A percentile compares a stretch with the other conserved stretches of the same genome.
phyloP scores from a whole-genome alignment of 1,140 invertebrate genomes.

The Zaprionus davidi region DNA sequence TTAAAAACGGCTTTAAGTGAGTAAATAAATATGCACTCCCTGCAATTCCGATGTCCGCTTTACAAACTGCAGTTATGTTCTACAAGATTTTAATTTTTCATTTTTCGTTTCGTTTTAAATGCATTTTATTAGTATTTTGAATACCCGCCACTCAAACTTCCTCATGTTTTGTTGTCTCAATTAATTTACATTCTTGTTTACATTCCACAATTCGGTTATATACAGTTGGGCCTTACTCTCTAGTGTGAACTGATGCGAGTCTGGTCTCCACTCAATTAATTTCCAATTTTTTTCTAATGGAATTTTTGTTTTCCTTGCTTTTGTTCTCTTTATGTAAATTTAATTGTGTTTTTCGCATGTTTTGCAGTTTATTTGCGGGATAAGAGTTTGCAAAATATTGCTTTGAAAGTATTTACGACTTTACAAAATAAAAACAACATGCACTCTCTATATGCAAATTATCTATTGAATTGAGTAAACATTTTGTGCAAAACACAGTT shows the following conservation, averaged over 20 bases:
- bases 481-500: background rate
- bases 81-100: slow-evolving; percentile 16
- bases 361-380: background rate
- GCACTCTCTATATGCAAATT: slow-evolving; percentile 1
- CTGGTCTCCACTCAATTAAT: slow-evolving; percentile 63
- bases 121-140: slow-evolving; percentile 74
- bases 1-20: slow-evolving; percentile 66
- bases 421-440: slow-evolving; percentile 17
- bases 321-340: slow-evolving; percentile 34
- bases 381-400: slow-evolving; percentile 18
- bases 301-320: slow-evolving; percentile 35
- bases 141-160: slow-evolving; percentile 53
- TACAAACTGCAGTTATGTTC: slow-evolving; percentile 30
- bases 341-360: slow-evolving; percentile 7
- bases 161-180: slow-evolving; percentile 42
- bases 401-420: slow-evolving; percentile 23
- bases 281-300: slow-evolving; percentile 52
- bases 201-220: slow-evolving; percentile 66
- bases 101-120: slow-evolving; percentile 68
- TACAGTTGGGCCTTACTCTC: slow-evolving; percentile 47
- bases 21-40: slow-evolving; percentile 62
- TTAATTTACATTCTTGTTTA: slow-evolving; percentile 73
- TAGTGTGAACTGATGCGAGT: slow-evolving; percentile 41
- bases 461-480: slow-evolving; percentile 1
- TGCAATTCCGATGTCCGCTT: slow-evolving; percentile 15